Evolutionary conservation across 2,797 vertebrate species (phyloP).

Genomic region (Salmo trutta): DNA sequence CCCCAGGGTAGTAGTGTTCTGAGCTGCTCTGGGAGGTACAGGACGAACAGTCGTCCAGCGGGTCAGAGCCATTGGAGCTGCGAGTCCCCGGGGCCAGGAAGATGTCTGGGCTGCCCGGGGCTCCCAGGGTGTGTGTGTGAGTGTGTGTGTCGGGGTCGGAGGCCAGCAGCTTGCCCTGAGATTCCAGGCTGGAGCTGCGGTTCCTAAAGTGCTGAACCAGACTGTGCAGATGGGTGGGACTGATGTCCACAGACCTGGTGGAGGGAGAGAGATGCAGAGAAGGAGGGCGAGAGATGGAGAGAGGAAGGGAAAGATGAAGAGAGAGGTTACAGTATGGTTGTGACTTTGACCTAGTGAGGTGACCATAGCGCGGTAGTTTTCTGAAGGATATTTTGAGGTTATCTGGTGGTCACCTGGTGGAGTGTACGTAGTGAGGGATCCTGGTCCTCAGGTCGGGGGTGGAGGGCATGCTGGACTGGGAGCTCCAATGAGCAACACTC

Average conservation of each 20-base stretch:
- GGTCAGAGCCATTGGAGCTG: slow-evolving; percentile 95
- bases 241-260: slow-evolving; percentile 91
- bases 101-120: slow-evolving; percentile 80
- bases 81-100: slow-evolving; percentile 81
- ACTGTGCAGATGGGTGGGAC: slow-evolving; percentile 91
- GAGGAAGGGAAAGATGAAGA: no score
- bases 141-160: slow-evolving; percentile 88
- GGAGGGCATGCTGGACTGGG: slow-evolving; percentile 97
- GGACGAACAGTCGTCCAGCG: slow-evolving; percentile 96
- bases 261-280: background rate
- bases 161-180: slow-evolving; percentile 93
- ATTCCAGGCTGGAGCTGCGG: slow-evolving; percentile 97
- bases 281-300: no score
- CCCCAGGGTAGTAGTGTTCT: slow-evolving; percentile 95
- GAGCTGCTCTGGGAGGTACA: slow-evolving; percentile 99
- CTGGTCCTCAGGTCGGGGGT: slow-evolving; percentile 93
- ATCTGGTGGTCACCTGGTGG: slow-evolving; percentile 80
- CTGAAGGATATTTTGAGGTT: background rate
- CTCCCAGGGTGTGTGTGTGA: slow-evolving; percentile 88
- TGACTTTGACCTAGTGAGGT: background rate
- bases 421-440: slow-evolving; percentile 92
- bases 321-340: no score
- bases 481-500: slow-evolving; percentile 90
- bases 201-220: slow-evolving; percentile 98
- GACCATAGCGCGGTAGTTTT: background rate